Percentiles rank a stretch among this genome's conserved stretches.
Evolutionary conservation across 2,888 invertebrate genomes (phyloP).

Genomic region (Lacanobia wlatinum): DNA sequence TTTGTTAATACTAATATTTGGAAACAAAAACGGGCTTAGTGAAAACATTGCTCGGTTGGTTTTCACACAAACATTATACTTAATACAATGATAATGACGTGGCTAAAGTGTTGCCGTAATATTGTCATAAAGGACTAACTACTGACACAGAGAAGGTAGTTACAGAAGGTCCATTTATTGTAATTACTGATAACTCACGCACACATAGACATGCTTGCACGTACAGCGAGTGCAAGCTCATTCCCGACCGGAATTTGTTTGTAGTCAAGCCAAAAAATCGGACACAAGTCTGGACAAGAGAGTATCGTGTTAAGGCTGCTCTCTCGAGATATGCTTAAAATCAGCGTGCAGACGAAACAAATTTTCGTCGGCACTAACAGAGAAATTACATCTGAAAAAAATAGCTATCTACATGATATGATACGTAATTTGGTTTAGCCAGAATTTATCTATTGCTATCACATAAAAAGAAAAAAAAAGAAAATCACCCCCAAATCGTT

Average conservation of each 20-base stretch:
- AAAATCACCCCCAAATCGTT: too few relatives aligned
- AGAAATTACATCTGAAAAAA: too few relatives aligned
- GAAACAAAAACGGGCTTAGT: constrained; percentile 48
- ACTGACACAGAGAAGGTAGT: constrained; percentile 34
- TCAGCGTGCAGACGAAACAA: too few relatives aligned
- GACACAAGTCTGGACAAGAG: too few relatives aligned
- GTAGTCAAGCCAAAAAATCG: too few relatives aligned
- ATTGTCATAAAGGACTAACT: constrained; percentile 64
- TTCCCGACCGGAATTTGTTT: neutral
- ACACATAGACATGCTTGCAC: neutral
- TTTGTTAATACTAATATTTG: constrained; percentile 43
- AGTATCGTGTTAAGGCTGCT: too few relatives aligned
- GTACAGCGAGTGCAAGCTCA: neutral
- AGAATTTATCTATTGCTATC: too few relatives aligned
- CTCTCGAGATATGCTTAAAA: too few relatives aligned
- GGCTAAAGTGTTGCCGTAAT: constrained; percentile 67
- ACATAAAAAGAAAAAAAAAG: too few relatives aligned
- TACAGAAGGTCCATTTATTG: neutral
- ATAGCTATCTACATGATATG: too few relatives aligned
- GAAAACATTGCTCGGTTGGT: constrained; percentile 44
- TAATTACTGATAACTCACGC: neutral
- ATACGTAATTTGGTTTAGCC: too few relatives aligned
- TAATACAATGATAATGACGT: constrained; percentile 69
- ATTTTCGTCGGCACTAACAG: too few relatives aligned
- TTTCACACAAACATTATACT: constrained; percentile 56